Conservation (phyloP, 2,113 vertebrate species). For the Paramisgurnus dabryanus region DNA sequence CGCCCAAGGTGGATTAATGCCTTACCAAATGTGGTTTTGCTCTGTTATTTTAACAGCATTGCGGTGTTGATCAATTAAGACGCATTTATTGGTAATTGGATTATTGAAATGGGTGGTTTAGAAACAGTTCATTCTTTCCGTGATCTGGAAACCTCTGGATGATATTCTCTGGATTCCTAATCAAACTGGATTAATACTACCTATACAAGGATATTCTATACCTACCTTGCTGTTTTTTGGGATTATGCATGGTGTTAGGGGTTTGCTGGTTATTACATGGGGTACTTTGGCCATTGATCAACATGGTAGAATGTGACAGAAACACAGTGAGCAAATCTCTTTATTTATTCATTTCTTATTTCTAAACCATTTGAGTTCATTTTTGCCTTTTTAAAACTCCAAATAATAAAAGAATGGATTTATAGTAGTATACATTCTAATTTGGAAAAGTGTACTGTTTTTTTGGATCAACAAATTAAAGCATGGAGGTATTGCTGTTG, state of each 20-base stretch:
- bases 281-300: conserved; percentile 69
- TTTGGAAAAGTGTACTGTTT: conserved; percentile 47
- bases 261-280: conserved; percentile 67
- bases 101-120: conserved; percentile 56
- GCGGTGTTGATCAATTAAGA: conserved; percentile 59
- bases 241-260: conserved; percentile 73
- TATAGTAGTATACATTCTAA: conserved; percentile 50
- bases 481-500: conserved; percentile 57
- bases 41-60: conserved; percentile 57
- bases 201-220: conserved; percentile 69
- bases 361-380: conserved; percentile 53
- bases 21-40: conserved; percentile 61
- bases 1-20: conserved; percentile 73
- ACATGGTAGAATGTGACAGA: conserved; percentile 62
- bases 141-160: conserved; percentile 75
- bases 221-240: conserved; percentile 66
- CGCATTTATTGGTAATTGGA: conserved; percentile 70
- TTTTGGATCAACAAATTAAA: conserved; percentile 66
- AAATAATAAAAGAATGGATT: conserved; percentile 64
- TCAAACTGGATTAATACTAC: conserved; percentile 86
- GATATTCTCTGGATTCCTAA: conserved; percentile 79
- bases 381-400: conserved; percentile 74
- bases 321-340: conserved; percentile 71
- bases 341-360: conserved; percentile 59
- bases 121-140: conserved; percentile 49